phyloP scores from a whole-genome alignment of 2,113 vertebrate genomes.

The Notarius lentiginosus region DNA sequence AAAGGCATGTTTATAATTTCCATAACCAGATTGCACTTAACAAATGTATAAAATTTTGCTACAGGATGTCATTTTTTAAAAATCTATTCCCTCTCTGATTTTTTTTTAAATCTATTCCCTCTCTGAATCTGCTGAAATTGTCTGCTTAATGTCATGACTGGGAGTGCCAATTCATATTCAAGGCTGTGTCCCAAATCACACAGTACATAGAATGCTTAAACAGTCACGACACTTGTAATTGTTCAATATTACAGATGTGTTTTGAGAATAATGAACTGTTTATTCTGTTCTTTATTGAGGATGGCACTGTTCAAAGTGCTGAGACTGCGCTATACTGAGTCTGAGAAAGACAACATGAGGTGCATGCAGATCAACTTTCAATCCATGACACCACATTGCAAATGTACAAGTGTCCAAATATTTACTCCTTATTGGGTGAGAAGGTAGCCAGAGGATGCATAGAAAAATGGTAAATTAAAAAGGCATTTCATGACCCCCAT shows the following conservation, averaged over 20 bases:
- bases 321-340: background rate
- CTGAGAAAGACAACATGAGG: background rate
- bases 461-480: background rate
- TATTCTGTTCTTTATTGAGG: background rate
- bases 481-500: background rate
- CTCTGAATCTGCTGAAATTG: too few species aligned
- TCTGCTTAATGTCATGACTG: background rate
- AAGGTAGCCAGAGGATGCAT: background rate
- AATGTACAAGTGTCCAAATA: background rate
- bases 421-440: background rate
- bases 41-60: background rate
- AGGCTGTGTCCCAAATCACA: background rate
- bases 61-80: background rate
- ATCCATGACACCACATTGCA: background rate
- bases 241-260: background rate
- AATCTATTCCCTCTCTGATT: background rate
- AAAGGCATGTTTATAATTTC: background rate
- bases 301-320: background rate
- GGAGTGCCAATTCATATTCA: background rate
- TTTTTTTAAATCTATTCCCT: background rate
- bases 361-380: background rate
- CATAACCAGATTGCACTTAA: background rate
- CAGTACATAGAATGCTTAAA: background rate
- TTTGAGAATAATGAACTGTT: background rate
- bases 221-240: background rate